These are phyloP conservation scores for Pseudopipra pipra DNA, from an alignment of 2,113 vertebrate species.

Conservation along the genomic window DNA sequence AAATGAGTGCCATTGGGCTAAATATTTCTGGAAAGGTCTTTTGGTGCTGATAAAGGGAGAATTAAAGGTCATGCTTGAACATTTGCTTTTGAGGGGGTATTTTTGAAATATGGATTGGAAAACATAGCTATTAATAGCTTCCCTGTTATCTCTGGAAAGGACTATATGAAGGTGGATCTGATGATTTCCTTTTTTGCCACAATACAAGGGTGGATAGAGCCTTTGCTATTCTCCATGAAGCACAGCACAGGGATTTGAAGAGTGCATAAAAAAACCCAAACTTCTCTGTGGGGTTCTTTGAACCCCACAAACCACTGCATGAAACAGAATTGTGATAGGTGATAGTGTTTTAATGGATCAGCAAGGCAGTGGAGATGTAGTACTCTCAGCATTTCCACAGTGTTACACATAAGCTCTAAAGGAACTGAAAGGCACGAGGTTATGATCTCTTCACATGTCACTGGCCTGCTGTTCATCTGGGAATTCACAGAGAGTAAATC, in stretches of 20 bases:
- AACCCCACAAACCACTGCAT: not conserved
- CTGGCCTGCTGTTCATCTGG: not conserved
- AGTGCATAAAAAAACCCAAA: not conserved
- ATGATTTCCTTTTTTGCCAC: not conserved
- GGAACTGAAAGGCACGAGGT: not conserved
- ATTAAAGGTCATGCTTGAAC: not conserved
- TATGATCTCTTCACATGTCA: not conserved
- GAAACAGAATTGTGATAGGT: not conserved
- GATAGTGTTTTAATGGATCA: not conserved
- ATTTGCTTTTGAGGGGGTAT: not conserved
- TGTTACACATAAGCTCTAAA: not conserved
- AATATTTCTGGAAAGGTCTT: slow-evolving; percentile 15
- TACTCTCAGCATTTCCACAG: not conserved
- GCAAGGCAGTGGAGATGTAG: not conserved
- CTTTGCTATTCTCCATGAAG: not conserved
- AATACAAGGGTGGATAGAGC: not conserved
- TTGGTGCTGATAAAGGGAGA: not conserved
- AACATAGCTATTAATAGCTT: not conserved
- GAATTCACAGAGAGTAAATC: not conserved
- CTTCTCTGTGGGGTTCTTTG: not conserved
- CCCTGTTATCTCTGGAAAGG: not conserved
- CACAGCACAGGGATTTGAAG: not conserved
- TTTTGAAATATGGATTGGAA: not conserved
- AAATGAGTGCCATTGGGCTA: slow-evolving; percentile 9
- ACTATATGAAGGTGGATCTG: not conserved